These are phyloP conservation scores for Musca vetustissima DNA, from an alignment of 1,140 invertebrate genomes.

Conservation along the genomic window DNA sequence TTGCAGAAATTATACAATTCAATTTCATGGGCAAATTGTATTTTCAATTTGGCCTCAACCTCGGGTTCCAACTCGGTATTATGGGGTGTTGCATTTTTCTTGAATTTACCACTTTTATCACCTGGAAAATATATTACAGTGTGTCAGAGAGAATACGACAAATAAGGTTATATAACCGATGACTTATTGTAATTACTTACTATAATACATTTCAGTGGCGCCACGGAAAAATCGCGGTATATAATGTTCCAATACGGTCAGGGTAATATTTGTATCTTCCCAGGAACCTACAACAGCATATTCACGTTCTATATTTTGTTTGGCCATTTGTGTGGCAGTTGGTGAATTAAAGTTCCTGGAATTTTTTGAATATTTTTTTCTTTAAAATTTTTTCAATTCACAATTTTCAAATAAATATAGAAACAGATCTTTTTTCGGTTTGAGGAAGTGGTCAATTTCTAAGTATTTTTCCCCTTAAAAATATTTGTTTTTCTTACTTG, in stretches of 20 bases:
- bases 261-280: conserved; percentile 81
- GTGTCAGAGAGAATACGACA: background rate
- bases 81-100: conserved; percentile 61
- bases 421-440: conserved; percentile 54
- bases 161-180: conserved; percentile 60
- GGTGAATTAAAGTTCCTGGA: conserved; percentile 79
- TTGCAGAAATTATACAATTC: conserved; percentile 89
- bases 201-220: conserved; percentile 58
- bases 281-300: conserved; percentile 86
- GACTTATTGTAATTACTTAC: conserved; percentile 50
- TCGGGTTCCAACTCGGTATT: conserved; percentile 43
- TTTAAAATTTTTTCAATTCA: background rate
- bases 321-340: conserved; percentile 78
- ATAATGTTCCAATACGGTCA: conserved; percentile 81
- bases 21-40: conserved; percentile 63
- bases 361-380: background rate
- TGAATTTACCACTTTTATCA: conserved; percentile 58
- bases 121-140: conserved; percentile 37
- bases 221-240: conserved; percentile 80
- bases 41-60: conserved; percentile 40
- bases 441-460: background rate
- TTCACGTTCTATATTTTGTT: conserved; percentile 78
- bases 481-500: conserved; percentile 22
- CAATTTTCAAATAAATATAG: background rate
- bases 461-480: background rate